Conservation (phyloP, 2,113 vertebrate species). For the Poeciliopsis retropinna region DNA sequence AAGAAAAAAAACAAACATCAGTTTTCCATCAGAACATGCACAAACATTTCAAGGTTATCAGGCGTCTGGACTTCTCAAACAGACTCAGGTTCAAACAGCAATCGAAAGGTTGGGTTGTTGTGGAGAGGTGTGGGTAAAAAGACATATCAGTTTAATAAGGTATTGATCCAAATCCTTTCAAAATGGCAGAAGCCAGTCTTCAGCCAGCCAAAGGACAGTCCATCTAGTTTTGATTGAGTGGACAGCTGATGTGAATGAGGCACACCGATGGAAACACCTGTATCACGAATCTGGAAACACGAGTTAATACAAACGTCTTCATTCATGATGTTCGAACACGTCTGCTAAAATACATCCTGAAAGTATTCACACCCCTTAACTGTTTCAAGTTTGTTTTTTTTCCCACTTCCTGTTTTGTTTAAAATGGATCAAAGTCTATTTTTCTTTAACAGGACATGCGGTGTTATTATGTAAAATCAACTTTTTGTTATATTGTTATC, state of each 20-base stretch:
- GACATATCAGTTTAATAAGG: slow-evolving; percentile 65
- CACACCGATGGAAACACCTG: slow-evolving; percentile 52
- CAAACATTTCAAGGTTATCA: slow-evolving; percentile 58
- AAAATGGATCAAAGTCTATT: not conserved
- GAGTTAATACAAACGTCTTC: slow-evolving; percentile 3
- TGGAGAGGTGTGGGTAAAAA: not conserved
- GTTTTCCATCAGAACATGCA: not conserved
- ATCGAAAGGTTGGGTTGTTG: not conserved
- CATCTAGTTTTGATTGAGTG: slow-evolving; percentile 70
- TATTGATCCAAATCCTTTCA: slow-evolving; percentile 69
- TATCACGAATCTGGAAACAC: slow-evolving; percentile 22
- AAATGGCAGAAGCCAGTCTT: slow-evolving; percentile 59
- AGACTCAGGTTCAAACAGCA: slow-evolving; percentile 32
- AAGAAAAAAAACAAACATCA: slow-evolving; percentile 15
- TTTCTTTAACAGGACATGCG: not conserved
- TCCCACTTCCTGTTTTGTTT: not conserved
- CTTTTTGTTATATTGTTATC: too few species aligned
- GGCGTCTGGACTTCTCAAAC: slow-evolving; percentile 20
- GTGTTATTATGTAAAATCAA: too few species aligned
- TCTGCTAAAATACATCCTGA: too few species aligned
- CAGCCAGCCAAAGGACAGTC: slow-evolving; percentile 56
- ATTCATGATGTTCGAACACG: not conserved
- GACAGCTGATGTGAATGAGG: slow-evolving; percentile 22
- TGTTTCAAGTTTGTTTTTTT: not conserved
- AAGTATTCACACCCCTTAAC: not conserved